These are phyloP conservation scores for Aurelia coerulea DNA, from an alignment of 30 jellyfish, hydroid and myxozoan species.

Conservation along the genomic window DNA sequence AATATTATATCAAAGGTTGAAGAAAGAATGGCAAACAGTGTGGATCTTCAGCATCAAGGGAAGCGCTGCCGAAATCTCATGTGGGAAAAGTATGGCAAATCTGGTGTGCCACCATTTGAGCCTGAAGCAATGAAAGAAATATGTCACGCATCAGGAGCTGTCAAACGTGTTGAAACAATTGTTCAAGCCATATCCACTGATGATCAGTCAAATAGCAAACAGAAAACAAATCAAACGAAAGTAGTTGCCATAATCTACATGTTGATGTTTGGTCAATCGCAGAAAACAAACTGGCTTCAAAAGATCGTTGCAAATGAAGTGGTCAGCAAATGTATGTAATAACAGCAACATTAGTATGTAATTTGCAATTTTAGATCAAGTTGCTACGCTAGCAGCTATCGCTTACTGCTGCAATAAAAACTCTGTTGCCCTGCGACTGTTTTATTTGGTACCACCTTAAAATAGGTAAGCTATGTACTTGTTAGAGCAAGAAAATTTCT, in stretches of 20 bases:
- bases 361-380: no score
- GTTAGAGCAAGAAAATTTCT: neutral
- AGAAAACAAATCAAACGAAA: neutral
- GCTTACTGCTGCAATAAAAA: no score
- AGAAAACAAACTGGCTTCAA: neutral
- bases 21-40: constrained; percentile 1
- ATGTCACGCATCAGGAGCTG: constrained; percentile 5
- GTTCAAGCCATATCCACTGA: constrained; percentile 11
- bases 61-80: no score
- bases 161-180: neutral
- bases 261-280: constrained; percentile 17
- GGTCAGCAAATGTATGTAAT: neutral
- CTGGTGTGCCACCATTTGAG: neutral
- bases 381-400: neutral
- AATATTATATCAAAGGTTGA: neutral
- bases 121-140: constrained; percentile 5
- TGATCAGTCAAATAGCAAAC: neutral
- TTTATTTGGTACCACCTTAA: no score
- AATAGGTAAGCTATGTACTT: no score
- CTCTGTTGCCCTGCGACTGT: no score
- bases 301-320: neutral
- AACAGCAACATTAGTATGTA: neutral
- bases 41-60: no score
- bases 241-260: constrained; percentile 15
- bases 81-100: neutral